These are phyloP conservation scores for Phallusia fumigata DNA, from an alignment of 23 tunicate species.

Conservation along the genomic window DNA sequence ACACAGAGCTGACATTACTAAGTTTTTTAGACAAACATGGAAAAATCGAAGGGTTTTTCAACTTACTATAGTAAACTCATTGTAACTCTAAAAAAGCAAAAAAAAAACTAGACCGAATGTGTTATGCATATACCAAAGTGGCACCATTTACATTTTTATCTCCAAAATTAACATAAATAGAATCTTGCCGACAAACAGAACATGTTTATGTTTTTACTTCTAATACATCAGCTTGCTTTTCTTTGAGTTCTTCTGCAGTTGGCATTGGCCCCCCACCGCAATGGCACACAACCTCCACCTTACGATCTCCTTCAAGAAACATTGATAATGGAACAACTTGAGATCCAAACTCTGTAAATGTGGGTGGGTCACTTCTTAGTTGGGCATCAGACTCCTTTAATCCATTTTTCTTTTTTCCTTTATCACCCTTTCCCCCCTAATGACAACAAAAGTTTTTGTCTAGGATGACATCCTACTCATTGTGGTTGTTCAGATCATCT, in stretches of 20 bases:
- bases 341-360: conserved; percentile 45
- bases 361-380: conserved; percentile 66
- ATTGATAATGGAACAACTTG: conserved; percentile 15
- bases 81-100: no score
- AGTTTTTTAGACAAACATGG: no score
- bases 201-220: neutral
- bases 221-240: neutral
- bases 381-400: conserved; percentile 26
- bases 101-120: no score
- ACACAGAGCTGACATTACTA: no score
- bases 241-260: conserved; percentile 21
- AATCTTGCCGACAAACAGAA: no score
- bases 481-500: no score
- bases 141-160: no score
- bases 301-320: conserved; percentile 64
- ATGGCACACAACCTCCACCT: conserved; percentile 25
- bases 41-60: no score
- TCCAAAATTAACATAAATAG: no score
- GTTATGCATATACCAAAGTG: no score
- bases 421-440: conserved; percentile 40
- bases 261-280: conserved; percentile 91
- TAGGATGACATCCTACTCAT: no score
- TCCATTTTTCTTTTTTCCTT: conserved; percentile 56
- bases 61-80: no score
- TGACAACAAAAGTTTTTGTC: neutral